Percentiles rank a stretch among this genome's conserved stretches.
Conservation (phyloP, 2,797 vertebrate species). For the Mormyrops attenuatus region DNA sequence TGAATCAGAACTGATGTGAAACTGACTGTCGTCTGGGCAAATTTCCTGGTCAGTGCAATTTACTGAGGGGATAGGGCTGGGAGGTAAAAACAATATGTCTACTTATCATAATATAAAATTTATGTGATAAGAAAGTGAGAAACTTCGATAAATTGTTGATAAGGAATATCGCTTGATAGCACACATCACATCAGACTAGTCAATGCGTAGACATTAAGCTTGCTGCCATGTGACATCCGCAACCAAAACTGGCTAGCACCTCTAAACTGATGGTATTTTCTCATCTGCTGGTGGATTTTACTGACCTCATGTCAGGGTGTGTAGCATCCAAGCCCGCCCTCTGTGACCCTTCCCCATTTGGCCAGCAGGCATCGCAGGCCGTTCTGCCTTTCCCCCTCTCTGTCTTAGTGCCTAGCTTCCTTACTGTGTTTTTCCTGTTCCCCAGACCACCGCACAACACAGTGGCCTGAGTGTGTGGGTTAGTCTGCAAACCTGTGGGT, state of each 20-base stretch:
- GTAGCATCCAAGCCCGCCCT: no score
- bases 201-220: background rate
- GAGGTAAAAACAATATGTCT: background rate
- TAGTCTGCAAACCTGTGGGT: background rate
- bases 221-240: background rate
- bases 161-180: background rate
- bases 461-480: background rate
- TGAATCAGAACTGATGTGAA: background rate
- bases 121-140: background rate
- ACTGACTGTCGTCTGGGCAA: background rate
- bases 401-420: background rate
- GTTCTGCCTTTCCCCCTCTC: background rate
- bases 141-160: background rate
- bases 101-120: background rate
- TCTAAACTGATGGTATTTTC: background rate
- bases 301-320: background rate
- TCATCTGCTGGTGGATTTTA: background rate
- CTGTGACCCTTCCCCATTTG: background rate
- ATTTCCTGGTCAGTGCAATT: background rate
- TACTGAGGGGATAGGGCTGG: background rate
- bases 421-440: background rate
- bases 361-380: background rate
- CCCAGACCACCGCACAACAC: background rate
- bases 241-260: background rate
- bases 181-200: background rate